A percentile compares a stretch with the other conserved stretches of the same genome.
Conservation (phyloP, 2,797 vertebrate species). For the Selene dorsalis region DNA sequence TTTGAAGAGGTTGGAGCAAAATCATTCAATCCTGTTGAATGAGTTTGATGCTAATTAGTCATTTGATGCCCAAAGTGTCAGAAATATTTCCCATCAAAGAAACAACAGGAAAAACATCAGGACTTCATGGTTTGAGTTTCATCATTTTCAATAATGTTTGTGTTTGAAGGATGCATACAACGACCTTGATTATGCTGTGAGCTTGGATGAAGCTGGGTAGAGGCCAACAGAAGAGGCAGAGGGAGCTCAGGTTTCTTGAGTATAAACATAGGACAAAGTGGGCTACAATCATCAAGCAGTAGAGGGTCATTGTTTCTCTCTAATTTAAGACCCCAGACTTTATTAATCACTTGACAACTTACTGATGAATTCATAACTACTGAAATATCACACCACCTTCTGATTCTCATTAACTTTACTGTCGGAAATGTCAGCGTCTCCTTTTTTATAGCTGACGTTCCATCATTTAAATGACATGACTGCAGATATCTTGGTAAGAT, state of each 20-base stretch:
- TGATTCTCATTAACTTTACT: constrained; percentile 29
- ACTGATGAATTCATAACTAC: constrained; percentile 41
- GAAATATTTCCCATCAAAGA: constrained; percentile 35
- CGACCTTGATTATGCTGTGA: constrained; percentile 13
- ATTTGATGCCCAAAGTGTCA: constrained; percentile 20
- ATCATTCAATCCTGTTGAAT: constrained; percentile 7
- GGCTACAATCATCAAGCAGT: constrained; percentile 40
- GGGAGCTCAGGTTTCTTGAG: constrained; percentile 38
- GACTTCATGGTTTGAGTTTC: constrained; percentile 8
- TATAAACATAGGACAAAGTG: constrained; percentile 30
- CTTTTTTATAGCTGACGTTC: neutral
- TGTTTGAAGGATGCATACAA: constrained; percentile 27
- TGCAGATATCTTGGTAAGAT: neutral
- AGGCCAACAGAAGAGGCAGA: constrained; percentile 33
- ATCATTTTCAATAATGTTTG: constrained; percentile 28
- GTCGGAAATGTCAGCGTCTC: neutral
- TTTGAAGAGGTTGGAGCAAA: neutral
- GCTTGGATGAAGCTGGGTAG: constrained; percentile 27
- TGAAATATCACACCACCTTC: constrained; percentile 32
- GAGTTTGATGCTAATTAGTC: constrained; percentile 31
- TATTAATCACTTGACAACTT: constrained; percentile 50
- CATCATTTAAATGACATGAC: neutral
- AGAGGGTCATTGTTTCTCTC: constrained; percentile 11
- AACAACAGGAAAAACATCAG: neutral
- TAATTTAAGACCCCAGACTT: constrained; percentile 34